These are phyloP conservation scores for Euphydryas editha DNA, from an alignment of 2,888 invertebrate species.

Conservation along the genomic window DNA sequence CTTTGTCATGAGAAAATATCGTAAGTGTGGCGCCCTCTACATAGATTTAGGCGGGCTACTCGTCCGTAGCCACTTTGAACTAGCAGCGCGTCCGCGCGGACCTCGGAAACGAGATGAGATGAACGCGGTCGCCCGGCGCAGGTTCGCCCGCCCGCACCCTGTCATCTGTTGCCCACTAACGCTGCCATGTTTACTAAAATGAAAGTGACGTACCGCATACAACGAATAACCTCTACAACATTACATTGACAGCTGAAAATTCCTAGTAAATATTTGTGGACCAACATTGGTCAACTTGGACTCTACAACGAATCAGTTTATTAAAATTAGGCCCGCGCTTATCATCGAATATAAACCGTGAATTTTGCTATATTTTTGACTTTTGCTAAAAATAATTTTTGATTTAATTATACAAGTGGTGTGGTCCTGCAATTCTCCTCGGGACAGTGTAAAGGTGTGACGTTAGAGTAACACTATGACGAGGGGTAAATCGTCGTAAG, in stretches of 20 bases:
- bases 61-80: conserved; percentile 58
- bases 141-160: conserved; percentile 77
- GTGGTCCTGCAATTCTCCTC: conserved; percentile 27
- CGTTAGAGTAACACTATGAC: conserved; percentile 36
- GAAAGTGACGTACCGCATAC: conserved; percentile 77
- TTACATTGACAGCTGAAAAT: conserved; percentile 58
- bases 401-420: conserved; percentile 38
- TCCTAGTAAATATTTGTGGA: conserved; percentile 53
- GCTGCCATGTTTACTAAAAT: conserved; percentile 81
- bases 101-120: conserved; percentile 68
- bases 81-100: conserved; percentile 56
- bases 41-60: conserved; percentile 47
- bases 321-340: conserved; percentile 25
- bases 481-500: conserved; percentile 22
- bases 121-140: conserved; percentile 71
- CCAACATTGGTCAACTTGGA: conserved; percentile 52
- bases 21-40: conserved; percentile 65
- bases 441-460: conserved; percentile 42
- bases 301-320: conserved; percentile 66
- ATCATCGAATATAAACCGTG: conserved; percentile 41
- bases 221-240: conserved; percentile 79
- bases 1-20: conserved; percentile 51
- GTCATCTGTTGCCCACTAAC: conserved; percentile 78
- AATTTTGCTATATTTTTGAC: conserved; percentile 35
- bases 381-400: conserved; percentile 36